phyloP scores from a whole-genome alignment of 2,888 invertebrate species.

The Stratiomys singularior region DNA sequence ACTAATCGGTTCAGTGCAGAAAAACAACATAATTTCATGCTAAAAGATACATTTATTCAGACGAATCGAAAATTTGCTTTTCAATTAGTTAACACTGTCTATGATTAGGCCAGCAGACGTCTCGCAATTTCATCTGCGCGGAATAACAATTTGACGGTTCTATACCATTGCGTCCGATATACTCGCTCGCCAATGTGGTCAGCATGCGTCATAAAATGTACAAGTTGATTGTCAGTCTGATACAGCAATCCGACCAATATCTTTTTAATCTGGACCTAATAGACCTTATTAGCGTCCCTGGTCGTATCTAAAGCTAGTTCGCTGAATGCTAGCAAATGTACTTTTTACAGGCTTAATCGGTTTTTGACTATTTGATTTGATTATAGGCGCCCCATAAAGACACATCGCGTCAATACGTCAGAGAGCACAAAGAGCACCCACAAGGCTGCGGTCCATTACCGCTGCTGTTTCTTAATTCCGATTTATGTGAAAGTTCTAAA shows the following conservation, averaged over 20 bases:
- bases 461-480: conserved; percentile 33
- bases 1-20: conserved; percentile 3
- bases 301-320: background rate
- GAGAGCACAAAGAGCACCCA: conserved; percentile 40
- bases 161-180: background rate
- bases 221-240: background rate
- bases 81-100: conserved; percentile 32
- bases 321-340: background rate
- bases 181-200: background rate
- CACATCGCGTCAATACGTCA: conserved; percentile 7
- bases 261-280: background rate
- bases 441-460: conserved; percentile 36
- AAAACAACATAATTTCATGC: background rate
- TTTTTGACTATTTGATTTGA: conserved; percentile 38
- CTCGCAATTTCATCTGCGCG: conserved; percentile 24
- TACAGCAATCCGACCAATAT: background rate
- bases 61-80: conserved; percentile 17
- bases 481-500: conserved; percentile 27
- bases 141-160: background rate
- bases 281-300: background rate
- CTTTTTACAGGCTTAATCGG: conserved; percentile 21
- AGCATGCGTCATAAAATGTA: background rate
- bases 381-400: conserved; percentile 40
- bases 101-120: conserved; percentile 28
- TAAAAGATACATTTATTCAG: conserved; percentile 25